Evolutionary conservation across 2,113 vertebrate species (phyloP), one percentile per base, ranked within the genome.

Genomic region (Cyrtonyx montezumae): DNA sequence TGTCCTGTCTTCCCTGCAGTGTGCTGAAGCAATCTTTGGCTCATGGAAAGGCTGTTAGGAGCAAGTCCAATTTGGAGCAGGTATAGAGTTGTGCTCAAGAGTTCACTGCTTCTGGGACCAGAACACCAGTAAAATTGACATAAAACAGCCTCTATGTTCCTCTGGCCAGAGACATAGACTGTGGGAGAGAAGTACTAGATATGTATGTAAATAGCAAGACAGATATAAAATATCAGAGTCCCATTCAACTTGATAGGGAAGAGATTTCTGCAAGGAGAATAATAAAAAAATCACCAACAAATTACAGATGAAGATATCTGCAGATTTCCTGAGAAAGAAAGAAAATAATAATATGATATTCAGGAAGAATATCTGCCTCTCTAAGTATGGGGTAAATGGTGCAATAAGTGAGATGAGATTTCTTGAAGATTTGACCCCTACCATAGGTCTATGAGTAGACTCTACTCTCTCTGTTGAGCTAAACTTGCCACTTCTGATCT

Each of bases 241-340:
- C 4, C 4, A 2, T 92, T 58, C 62, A 19, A 58, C 7, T 16
- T 0, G 0, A 10, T 32, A 51, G 21, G 10, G 17, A 68, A 86
- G 80, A 2, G 3, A 26, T 59, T 70, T 68, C 40, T 56, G 0
- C 3, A 71, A 84, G 16, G 4, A 58, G 1, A 6, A 21, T 23
- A 7, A 56, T 46, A 49, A 68, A 78, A 30, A 65, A 58, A n/a
- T 53, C 16, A 48, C 3, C 3, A 43, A 18, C 0, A 75, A 67
- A 83, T 80, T 71, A 48, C 20, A 79, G 7, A 10, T 19, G 30
- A 80, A 4, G 6, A 36, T 56, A 6, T 59, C 36, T 61, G 49
- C 76, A 17, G 26, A 48, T 55, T 12, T 70, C 45, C 15, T 55
- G 11, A 4, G 36, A 12, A 3, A 12, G 25, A 17, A 36, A 61